Percentiles rank a stretch among this genome's conserved stretches.
Conservation (phyloP, 1,140 invertebrate species). For the Archegozetes longisetosus region DNA sequence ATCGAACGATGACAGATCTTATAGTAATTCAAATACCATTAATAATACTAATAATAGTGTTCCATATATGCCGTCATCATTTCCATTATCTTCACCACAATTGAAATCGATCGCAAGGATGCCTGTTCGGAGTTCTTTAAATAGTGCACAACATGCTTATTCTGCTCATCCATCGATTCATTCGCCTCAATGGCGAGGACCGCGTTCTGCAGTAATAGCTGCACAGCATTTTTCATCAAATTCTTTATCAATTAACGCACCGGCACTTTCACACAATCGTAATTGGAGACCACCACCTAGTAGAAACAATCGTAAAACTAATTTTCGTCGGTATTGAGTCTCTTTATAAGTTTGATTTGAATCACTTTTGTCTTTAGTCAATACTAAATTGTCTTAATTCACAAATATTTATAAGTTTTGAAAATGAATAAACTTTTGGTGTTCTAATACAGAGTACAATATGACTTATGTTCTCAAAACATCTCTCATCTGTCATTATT, state of each 20-base stretch:
- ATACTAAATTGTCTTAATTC: too few relatives aligned
- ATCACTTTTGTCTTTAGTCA: too few relatives aligned
- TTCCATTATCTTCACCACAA: not conserved
- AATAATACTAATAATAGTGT: not conserved
- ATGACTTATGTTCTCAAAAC: too few relatives aligned
- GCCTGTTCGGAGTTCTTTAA: not conserved
- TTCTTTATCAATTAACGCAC: not conserved
- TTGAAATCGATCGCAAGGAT: not conserved
- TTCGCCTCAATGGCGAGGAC: not conserved
- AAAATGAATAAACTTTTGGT: too few relatives aligned
- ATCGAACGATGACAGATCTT: not conserved
- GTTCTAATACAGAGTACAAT: too few relatives aligned
- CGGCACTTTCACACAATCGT: not conserved
- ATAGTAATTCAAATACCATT: not conserved
- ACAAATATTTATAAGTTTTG: too few relatives aligned
- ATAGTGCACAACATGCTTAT: not conserved
- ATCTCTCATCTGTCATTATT: too few relatives aligned
- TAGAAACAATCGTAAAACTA: too few relatives aligned
- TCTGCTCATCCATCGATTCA: not conserved
- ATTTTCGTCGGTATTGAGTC: too few relatives aligned
- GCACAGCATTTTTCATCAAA: not conserved
- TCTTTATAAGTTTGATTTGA: too few relatives aligned
- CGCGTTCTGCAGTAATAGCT: not conserved
- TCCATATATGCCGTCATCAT: not conserved
- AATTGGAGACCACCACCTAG: not conserved